A percentile compares a stretch with the other conserved stretches of the same genome.
Conservation (phyloP, 64 coral and sea anemone genomes). For the Stichodactyla mertensii region DNA sequence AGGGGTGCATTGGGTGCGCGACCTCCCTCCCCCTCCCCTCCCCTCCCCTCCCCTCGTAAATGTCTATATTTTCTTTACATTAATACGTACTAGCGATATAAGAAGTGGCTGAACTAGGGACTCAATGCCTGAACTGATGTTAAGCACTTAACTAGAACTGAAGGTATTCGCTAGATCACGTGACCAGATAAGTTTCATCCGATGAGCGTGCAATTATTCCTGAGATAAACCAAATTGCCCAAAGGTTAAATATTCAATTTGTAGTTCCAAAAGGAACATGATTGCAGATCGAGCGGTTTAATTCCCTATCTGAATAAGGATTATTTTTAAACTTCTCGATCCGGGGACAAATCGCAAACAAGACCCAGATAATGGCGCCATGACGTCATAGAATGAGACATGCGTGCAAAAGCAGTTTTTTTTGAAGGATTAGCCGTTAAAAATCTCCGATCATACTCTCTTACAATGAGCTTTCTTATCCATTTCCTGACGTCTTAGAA, state of each 20-base stretch:
- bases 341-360: neutral
- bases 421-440: neutral
- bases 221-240: neutral
- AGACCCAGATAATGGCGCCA: neutral
- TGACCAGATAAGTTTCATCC: neutral
- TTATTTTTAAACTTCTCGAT: neutral
- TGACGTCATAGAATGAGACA: neutral
- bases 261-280: neutral
- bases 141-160: neutral
- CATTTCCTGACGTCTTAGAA: neutral
- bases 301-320: too few relatives aligned
- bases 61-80: too few relatives aligned
- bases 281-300: too few relatives aligned
- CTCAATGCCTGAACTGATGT: neutral
- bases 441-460: neutral
- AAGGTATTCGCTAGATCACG: neutral
- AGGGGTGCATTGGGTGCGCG: too few relatives aligned
- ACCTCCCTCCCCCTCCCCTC: too few relatives aligned
- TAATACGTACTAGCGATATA: too few relatives aligned
- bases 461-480: neutral
- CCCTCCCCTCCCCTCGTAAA: too few relatives aligned
- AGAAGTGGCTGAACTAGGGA: neutral
- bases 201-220: neutral
- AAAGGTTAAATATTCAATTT: constrained; percentile 9
- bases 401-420: neutral